Base-by-base conservation (phyloP, 1,140 invertebrate genomes). In the Holotrichia oblita region DNA sequence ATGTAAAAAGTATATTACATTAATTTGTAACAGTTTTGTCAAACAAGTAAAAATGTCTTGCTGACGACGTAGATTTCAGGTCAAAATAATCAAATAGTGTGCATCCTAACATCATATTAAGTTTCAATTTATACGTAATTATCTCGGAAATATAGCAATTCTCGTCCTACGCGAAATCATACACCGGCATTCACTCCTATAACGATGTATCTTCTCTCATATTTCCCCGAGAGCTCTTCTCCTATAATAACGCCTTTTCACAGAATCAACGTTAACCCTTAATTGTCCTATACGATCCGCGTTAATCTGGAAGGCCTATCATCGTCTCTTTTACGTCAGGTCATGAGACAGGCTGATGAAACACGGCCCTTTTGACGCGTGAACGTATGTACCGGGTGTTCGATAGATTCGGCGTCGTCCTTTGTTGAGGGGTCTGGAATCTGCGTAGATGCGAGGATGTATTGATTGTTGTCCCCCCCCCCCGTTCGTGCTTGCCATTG, bases 261-360 rank as follows among this genome's bases (percentile, higher is more conserved):
- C 48, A 3, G n/a, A n/a, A 14, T n/a, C n/a, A 6, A 17, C 3
- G n/a, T 55, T 55, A 2, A 7, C 14, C 48, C 14, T n/a, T 55
- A 55, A 55, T 55, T 55, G 17, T 17, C 6, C n/a, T 12, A 55
- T 17, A 6, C 48, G 14, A 55, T 14, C 48, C 48, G 48, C 7
- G 6, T 34, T 34, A 34, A 34, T 34, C 27, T 34, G 40, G 22
- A 64, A 69, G 34, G 61, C 14, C 44, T 48, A 48, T 69, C 64
- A 78, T 48, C 64, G 40, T 76, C 79, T 74, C 22, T 69, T 55
- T 64, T 77, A 77, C 72, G 72, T 72, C 79, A 76, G 48, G 59
- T 59, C 79, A 59, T 61, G 75, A 73, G 61, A 24, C 17, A 41
- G 77, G 77, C 42, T n/a, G 40, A 24, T 27, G 73, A 40, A 27